A percentile compares a stretch with the other conserved stretches of the same genome.
These are phyloP conservation scores for Crematogaster levior DNA, from an alignment of 2,888 invertebrate species.

Conservation along the genomic window DNA sequence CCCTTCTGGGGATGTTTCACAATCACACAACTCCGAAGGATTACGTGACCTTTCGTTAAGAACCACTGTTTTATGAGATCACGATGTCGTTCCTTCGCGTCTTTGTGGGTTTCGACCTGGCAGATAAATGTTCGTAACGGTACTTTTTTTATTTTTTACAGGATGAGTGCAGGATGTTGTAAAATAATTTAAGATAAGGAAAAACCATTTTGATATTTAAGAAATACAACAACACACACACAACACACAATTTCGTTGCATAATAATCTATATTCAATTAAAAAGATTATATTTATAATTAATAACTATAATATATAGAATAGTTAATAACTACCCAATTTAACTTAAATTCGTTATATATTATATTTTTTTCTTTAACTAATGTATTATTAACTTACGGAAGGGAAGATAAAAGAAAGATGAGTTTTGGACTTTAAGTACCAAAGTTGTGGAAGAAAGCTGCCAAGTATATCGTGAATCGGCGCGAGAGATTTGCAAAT, in stretches of 20 bases:
- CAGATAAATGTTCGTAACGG: not conserved
- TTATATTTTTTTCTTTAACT: not conserved
- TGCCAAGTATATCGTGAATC: constrained; percentile 29
- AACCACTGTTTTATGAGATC: constrained; percentile 21
- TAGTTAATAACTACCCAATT: not conserved
- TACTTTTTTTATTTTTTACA: constrained; percentile 13
- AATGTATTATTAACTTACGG: not conserved
- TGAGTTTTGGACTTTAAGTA: not conserved
- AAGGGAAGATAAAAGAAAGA: not conserved
- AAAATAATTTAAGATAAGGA: not conserved
- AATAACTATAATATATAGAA: too few species aligned
- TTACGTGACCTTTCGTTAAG: constrained; percentile 11
- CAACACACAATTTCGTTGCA: not conserved
- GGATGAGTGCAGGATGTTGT: not conserved
- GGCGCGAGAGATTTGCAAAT: constrained; percentile 66
- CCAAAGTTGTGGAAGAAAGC: constrained; percentile 22
- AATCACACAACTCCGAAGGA: not conserved
- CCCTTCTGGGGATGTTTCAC: not conserved
- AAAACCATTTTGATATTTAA: not conserved
- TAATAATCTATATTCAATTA: not conserved
- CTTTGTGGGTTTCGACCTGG: not conserved
- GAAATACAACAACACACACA: not conserved
- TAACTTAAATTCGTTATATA: not conserved
- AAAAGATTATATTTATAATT: not conserved
- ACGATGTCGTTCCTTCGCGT: not conserved